Evolutionary conservation across 2,888 invertebrate species (phyloP).

Genomic region (Cordylochernes scorpioides): DNA sequence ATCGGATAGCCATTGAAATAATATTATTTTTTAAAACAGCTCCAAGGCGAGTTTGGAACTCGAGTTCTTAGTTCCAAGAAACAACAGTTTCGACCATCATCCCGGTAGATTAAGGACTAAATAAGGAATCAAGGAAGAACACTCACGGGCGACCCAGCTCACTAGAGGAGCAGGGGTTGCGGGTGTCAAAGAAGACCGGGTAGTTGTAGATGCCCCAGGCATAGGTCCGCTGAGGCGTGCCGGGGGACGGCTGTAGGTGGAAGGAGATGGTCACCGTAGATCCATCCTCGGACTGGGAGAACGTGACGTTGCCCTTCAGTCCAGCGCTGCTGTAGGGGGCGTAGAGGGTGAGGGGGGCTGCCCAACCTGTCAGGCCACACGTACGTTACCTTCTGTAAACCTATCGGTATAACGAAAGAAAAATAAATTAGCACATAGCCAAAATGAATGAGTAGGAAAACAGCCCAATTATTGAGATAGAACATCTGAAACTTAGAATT

Average conservation of each 20-base stretch:
- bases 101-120: not conserved
- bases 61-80: no score
- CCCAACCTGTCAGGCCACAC: no score
- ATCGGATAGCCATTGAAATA: no score
- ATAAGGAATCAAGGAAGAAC: not conserved
- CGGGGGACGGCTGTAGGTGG: slow-evolving; percentile 7
- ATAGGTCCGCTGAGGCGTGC: slow-evolving; percentile 8
- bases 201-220: slow-evolving; percentile 13
- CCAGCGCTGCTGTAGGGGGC: slow-evolving; percentile 13
- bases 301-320: slow-evolving; percentile 14
- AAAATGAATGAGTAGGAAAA: no score
- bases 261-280: slow-evolving; percentile 11
- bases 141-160: slow-evolving; percentile 14
- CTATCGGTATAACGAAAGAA: no score
- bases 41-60: no score
- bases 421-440: no score
- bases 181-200: slow-evolving; percentile 30
- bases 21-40: no score
- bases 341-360: slow-evolving; percentile 5
- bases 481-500: no score
- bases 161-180: slow-evolving; percentile 10
- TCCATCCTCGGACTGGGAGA: slow-evolving; percentile 8
- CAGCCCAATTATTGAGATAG: no score
- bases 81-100: not conserved
- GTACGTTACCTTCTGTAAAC: no score